Evolutionary conservation across 1,140 invertebrate genomes (phyloP).

Genomic region (Hyles euphorbiae): DNA sequence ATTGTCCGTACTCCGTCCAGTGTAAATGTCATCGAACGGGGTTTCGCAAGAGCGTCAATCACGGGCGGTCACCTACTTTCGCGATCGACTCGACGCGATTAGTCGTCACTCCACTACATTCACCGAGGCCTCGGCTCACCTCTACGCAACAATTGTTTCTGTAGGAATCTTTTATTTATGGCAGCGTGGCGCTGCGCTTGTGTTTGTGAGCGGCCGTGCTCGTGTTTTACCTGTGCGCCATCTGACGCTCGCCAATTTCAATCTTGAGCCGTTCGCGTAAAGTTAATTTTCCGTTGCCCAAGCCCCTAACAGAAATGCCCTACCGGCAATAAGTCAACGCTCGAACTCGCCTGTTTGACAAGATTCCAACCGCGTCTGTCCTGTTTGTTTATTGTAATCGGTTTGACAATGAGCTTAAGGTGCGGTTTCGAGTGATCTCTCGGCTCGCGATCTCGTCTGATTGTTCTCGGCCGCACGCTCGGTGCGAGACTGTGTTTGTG

Average conservation of each 20-base stretch:
- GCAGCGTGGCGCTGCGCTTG: slow-evolving; percentile 47
- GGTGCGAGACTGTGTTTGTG: slow-evolving; percentile 54
- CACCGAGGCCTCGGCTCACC: slow-evolving; percentile 67
- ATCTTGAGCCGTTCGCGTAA: slow-evolving; percentile 25
- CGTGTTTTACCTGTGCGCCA: slow-evolving; percentile 68
- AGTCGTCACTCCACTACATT: slow-evolving; percentile 69
- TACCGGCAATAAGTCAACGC: slow-evolving; percentile 74
- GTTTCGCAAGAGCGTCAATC: slow-evolving; percentile 72
- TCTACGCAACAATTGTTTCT: slow-evolving; percentile 75
- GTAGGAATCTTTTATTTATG: slow-evolving; percentile 75
- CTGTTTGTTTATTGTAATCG: slow-evolving; percentile 75
- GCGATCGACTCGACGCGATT: slow-evolving; percentile 69
- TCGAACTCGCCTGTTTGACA: slow-evolving; percentile 74
- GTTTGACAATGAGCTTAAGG: slow-evolving; percentile 75
- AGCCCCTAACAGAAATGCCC: slow-evolving; percentile 57
- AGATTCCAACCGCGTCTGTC: slow-evolving; percentile 74
- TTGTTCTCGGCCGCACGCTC: slow-evolving; percentile 66
- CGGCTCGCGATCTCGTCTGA: slow-evolving; percentile 57
- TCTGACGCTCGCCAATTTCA: slow-evolving; percentile 16
- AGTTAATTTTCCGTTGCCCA: slow-evolving; percentile 25
- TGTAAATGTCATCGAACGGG: slow-evolving; percentile 72
- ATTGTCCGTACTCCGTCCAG: slow-evolving; percentile 45
- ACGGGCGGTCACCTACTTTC: slow-evolving; percentile 73
- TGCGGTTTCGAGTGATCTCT: slow-evolving; percentile 74
- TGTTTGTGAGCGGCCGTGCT: slow-evolving; percentile 64